Evolutionary conservation across 2,888 invertebrate genomes (phyloP), one percentile per base, ranked within the genome.

Genomic region (Hoplodrina ambigua): DNA sequence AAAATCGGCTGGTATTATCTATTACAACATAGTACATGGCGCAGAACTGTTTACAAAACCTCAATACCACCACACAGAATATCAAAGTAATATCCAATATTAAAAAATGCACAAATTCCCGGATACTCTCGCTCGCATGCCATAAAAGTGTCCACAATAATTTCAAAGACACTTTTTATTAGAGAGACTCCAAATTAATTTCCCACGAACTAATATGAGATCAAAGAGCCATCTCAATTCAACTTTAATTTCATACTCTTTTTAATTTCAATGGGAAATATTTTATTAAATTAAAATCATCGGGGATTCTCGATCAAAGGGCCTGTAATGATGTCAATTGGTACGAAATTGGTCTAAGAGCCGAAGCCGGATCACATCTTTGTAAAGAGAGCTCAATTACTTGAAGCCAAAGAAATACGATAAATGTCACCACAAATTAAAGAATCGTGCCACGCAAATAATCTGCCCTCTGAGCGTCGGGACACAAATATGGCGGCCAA

Each of bases 361-460:
- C 74, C 58, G 93, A 94, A 94, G 91, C 94, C 93, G 69, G 83
- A 88, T 83, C 86, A 80, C 80, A 84, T 86, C 87, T 85, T 80
- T 87, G 81, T 88, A 87, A 88, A 89, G 88, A 87, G 86, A 85
- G 87, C 87, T 91, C 94, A 95, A 94, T 95, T 94, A 94, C 87
- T 76, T 83, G 94, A 94, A 94, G 93, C 95, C 94, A 83, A 68
- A 86, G 87, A 90, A 94, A 94, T 61, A 86, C 90, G 89, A 91
- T 91, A 90, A 93, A 92, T 92, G 92, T 91, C 92, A 88, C 87
- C 88, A 90, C 92, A 95, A 95, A 95, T 95, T 94, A 94, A 95
- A 94, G 92, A 94, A 93, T 91, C 88, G 89, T 86, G 89, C 87
- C 81, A 90, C 86, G 89, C 89, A 91, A 92, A 92, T 91, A 89